Conservation (phyloP, 2,113 vertebrate species). For the Megaptera novaeangliae region DNA sequence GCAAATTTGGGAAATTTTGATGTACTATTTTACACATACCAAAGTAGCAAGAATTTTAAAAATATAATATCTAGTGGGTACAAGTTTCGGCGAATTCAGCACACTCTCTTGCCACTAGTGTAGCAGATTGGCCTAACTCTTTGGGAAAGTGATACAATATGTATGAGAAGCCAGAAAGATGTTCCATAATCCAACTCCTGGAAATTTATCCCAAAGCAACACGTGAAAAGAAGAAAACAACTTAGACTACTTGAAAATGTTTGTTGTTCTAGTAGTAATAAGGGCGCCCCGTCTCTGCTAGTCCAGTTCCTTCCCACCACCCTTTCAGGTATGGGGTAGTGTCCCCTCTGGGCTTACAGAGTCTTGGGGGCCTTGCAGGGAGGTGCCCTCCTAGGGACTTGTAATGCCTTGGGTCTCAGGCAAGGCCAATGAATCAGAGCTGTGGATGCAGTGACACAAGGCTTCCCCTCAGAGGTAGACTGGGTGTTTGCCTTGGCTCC, state of each 20-base stretch:
- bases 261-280: not conserved
- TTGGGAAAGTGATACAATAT: not conserved
- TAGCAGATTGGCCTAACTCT: not conserved
- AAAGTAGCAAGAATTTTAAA: not conserved
- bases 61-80: not conserved
- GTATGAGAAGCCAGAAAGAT: not conserved
- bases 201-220: not conserved
- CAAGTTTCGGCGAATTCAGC: not conserved
- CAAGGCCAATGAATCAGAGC: not conserved
- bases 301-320: not conserved
- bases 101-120: not conserved
- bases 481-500: not conserved
- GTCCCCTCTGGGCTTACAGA: not conserved
- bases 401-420: not conserved
- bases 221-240: not conserved
- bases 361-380: not conserved
- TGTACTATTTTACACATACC: not conserved
- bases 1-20: not conserved
- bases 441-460: not conserved
- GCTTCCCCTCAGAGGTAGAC: not conserved
- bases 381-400: not conserved
- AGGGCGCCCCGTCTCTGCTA: not conserved
- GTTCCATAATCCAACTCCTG: not conserved
- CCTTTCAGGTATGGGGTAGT: not conserved
- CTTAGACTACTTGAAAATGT: not conserved